Percentiles rank a stretch among this genome's conserved stretches.
These are phyloP conservation scores for Acronicta leporina DNA, from an alignment of 2,888 invertebrate species.

Conservation along the genomic window DNA sequence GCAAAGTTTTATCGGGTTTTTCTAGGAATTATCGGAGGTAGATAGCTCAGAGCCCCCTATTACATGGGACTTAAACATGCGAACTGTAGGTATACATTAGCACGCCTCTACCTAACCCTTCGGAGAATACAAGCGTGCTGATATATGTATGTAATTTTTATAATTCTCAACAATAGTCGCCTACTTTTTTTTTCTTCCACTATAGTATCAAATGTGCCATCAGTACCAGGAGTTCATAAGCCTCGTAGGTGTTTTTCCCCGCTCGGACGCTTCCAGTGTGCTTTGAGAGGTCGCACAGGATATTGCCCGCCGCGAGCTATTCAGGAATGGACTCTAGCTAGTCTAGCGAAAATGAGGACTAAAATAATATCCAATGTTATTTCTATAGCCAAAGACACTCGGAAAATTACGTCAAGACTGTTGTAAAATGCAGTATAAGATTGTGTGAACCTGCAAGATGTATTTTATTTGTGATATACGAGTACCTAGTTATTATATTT, in stretches of 20 bases:
- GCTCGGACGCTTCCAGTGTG: conserved; percentile 66
- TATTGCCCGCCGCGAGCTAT: conserved; percentile 71
- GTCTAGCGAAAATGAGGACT: conserved; percentile 34
- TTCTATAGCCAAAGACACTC: conserved; percentile 2
- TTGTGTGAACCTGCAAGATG: too few species aligned
- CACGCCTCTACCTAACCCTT: too few species aligned
- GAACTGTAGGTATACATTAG: too few species aligned
- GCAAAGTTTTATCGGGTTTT: too few species aligned
- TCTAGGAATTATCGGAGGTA: too few species aligned
- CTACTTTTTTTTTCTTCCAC: background rate
- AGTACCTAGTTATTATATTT: too few species aligned
- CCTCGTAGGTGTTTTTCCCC: conserved; percentile 62
- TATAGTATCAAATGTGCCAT: conserved; percentile 21
- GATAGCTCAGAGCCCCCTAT: too few species aligned
- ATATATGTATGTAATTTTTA: too few species aligned
- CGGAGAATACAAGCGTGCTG: too few species aligned
- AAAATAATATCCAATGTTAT: conserved; percentile 44
- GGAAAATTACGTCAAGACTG: background rate
- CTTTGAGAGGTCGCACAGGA: conserved; percentile 63
- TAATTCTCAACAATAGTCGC: too few species aligned
- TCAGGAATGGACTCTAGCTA: conserved; percentile 31
- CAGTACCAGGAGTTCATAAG: conserved; percentile 4
- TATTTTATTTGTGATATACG: too few species aligned
- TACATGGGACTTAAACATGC: too few species aligned
- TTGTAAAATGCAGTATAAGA: background rate